Percentiles rank a stretch among this genome's conserved stretches.
phyloP scores from a whole-genome alignment of 1,140 invertebrate species.

The Drosophila sucinea region DNA sequence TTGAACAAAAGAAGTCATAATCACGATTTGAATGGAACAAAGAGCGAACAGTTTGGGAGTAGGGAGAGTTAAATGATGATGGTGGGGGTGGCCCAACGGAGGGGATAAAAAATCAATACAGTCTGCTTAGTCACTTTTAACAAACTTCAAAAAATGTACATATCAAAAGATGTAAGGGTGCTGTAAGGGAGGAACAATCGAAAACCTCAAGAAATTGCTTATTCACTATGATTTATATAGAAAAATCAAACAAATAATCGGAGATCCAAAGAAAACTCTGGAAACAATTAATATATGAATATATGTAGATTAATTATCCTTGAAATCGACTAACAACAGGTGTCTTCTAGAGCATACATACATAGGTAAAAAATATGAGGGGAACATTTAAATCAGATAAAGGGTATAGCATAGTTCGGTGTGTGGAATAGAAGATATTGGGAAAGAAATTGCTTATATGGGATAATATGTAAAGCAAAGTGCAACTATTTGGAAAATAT shows the following conservation, averaged over 20 bases:
- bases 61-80: not conserved
- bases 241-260: no score
- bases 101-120: slow-evolving; percentile 60
- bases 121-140: slow-evolving; percentile 53
- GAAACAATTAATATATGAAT: no score
- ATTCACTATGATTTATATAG: no score
- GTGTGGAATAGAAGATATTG: no score
- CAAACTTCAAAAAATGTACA: slow-evolving; percentile 41
- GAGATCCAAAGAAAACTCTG: not conserved
- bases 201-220: no score
- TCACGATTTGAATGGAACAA: slow-evolving; percentile 21
- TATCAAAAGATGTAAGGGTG: not conserved
- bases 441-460: not conserved
- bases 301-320: no score
- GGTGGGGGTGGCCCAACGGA: not conserved
- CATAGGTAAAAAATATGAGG: no score
- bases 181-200: no score
- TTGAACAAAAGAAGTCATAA: slow-evolving; percentile 14
- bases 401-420: no score
- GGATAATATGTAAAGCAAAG: slow-evolving; percentile 3
- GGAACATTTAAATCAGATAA: no score
- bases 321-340: not conserved
- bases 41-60: not conserved
- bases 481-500: slow-evolving; percentile 36
- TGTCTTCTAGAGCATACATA: not conserved